Evolutionary conservation across 2,113 vertebrate genomes (phyloP).

Genomic region (Plecotus auritus): DNA sequence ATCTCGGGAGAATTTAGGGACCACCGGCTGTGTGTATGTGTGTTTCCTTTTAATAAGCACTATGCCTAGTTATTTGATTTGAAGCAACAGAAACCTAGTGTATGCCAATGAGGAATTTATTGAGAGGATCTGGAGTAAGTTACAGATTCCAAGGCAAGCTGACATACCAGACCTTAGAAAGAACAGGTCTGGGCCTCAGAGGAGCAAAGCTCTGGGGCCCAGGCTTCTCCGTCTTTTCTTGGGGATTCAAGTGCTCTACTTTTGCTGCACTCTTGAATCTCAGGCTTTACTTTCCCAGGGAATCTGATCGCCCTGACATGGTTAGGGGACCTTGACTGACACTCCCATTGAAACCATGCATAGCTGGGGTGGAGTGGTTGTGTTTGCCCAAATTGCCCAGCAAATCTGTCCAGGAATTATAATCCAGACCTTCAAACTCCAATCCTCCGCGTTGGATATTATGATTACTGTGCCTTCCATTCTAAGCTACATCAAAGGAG

Average conservation of each 20-base stretch:
- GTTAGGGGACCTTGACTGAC: background rate
- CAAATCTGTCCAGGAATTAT: background rate
- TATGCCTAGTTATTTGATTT: background rate
- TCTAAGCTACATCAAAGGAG: slow-evolving; percentile 25
- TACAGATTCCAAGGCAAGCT: background rate
- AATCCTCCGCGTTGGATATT: background rate
- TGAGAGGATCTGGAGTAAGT: background rate
- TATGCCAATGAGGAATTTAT: background rate
- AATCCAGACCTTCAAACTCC: background rate
- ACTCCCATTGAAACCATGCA: background rate
- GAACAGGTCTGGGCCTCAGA: background rate
- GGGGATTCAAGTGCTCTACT: background rate
- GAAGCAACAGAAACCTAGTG: background rate
- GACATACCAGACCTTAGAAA: background rate
- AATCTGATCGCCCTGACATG: background rate
- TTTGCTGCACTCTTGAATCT: background rate
- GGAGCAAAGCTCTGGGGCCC: background rate
- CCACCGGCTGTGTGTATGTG: background rate
- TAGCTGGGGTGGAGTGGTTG: background rate
- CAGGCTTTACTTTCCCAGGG: background rate
- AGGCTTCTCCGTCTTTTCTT: background rate
- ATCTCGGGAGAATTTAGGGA: background rate
- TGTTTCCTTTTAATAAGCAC: background rate
- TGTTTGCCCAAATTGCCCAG: background rate
- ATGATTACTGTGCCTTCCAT: background rate